Evolutionary conservation across 2,113 vertebrate genomes (phyloP), one percentile per base, ranked within the genome.

Genomic region (Hippopotamus amphibius): DNA sequence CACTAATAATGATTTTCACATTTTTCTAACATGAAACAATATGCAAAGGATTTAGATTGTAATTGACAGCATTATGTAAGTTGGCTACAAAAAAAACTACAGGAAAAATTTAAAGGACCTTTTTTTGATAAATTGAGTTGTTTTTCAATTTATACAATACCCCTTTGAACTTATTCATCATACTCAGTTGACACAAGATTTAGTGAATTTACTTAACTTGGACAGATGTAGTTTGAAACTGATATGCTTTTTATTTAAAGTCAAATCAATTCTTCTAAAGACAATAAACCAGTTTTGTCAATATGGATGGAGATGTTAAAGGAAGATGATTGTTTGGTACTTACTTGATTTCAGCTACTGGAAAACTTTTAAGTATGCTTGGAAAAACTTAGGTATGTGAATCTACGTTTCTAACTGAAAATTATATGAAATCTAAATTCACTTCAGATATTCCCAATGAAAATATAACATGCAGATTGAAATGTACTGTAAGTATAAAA

Each of bases 171-270:
- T 92, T 82, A 46, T 84, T 94, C 95, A 90, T 94, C 57, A 88
- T 91, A 68, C 61, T 57, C n/a, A 90, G n/a, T 65, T 97, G 57
- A 93, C 80, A 94, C 50, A 87, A 93, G 80, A 65, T 65, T 95
- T 86, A 41, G 16, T 92, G 85, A 97, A 88, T 95, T 95, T 94
- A 83, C 61, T 93, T 93, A 88, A 93, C 26, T 83, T 95, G 53
- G 41, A 94, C 43, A 95, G 46, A 95, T 96, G 14, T 50, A 96
- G 53, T 88, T 96, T 95, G 28, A 97, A 96, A 90, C 16, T 43
- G 13, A 77, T 57, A 61, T 15, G 5, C 17, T 83, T 96, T 96
- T 84, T 89, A 96, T 95, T 92, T 37, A 88, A 98, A 84, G 48
- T 95, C 83, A 95, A 94, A 76, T 92, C 24, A 80, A 24, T 88